Percentiles rank a stretch among this genome's conserved stretches.
These are phyloP conservation scores for Malurus alboscapulatus DNA, from an alignment of 2,113 vertebrate species.

Conservation along the genomic window DNA sequence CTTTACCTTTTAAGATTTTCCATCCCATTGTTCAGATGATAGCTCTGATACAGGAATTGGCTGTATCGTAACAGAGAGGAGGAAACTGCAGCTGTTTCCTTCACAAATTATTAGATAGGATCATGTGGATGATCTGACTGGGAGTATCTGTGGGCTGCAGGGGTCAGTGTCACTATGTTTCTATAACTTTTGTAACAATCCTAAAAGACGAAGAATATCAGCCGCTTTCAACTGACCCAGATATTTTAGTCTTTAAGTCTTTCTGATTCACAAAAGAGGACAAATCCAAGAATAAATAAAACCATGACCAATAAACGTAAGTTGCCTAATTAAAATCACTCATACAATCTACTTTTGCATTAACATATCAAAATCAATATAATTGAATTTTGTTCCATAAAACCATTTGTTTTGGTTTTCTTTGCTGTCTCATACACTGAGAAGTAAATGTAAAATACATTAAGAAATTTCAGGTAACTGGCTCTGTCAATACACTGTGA, in stretches of 20 bases:
- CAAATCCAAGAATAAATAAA: not conserved
- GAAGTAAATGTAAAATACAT: not conserved
- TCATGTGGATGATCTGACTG: rapidly evolving
- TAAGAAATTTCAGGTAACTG: slow-evolving; percentile 34
- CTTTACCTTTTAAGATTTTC: not conserved
- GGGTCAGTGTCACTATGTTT: not conserved
- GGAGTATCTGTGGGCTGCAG: not conserved
- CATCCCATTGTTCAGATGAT: not conserved
- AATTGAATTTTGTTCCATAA: slow-evolving; percentile 15
- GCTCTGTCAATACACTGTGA: not conserved
- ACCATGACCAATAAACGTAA: not conserved
- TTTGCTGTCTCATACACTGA: not conserved
- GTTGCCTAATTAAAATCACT: slow-evolving; percentile 46
- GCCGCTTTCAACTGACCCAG: not conserved
- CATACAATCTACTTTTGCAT: slow-evolving; percentile 27
- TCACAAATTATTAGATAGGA: not conserved
- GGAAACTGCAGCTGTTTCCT: not conserved
- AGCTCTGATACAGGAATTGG: not conserved
- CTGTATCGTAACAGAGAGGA: not conserved
- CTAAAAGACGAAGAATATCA: not conserved
- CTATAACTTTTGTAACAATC: not conserved
- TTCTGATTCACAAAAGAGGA: not conserved
- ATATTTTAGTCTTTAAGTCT: not conserved
- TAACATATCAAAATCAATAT: slow-evolving; percentile 62
- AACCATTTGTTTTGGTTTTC: slow-evolving; percentile 17